phyloP scores from a whole-genome alignment of 1,140 invertebrate genomes.

The Trichonephila clavata region DNA sequence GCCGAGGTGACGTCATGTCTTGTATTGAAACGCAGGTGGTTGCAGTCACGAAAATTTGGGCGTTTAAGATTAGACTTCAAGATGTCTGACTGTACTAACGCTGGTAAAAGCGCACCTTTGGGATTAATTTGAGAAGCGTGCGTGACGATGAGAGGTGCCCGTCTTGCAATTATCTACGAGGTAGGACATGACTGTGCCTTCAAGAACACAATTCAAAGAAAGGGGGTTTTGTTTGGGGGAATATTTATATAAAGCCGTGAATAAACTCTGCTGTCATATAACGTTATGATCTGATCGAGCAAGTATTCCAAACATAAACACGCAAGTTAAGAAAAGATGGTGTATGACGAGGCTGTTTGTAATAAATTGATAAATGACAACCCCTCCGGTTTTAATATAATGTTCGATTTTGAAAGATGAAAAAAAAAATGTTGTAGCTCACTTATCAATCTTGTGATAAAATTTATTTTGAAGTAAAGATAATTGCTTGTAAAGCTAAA shows the following conservation, averaged over 20 bases:
- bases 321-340: too few relatives aligned
- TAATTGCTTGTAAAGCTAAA: too few relatives aligned
- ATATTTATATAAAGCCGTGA: not conserved
- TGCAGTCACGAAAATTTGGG: constrained; percentile 9
- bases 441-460: too few relatives aligned
- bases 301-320: not conserved
- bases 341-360: too few relatives aligned
- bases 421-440: too few relatives aligned
- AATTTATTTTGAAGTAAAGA: too few relatives aligned
- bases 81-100: not conserved
- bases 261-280: not conserved
- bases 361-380: too few relatives aligned
- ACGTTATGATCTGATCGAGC: not conserved
- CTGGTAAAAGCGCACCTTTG: not conserved
- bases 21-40: constrained; percentile 7
- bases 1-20: constrained; percentile 1
- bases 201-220: not conserved
- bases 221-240: not conserved
- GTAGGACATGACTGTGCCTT: not conserved
- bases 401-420: too few relatives aligned
- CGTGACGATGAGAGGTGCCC: not conserved
- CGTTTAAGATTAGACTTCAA: not conserved
- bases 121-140: not conserved
- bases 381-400: too few relatives aligned
- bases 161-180: not conserved